Base-by-base conservation (phyloP, 2,888 invertebrate species). In the Tolmerus cingulatus region DNA sequence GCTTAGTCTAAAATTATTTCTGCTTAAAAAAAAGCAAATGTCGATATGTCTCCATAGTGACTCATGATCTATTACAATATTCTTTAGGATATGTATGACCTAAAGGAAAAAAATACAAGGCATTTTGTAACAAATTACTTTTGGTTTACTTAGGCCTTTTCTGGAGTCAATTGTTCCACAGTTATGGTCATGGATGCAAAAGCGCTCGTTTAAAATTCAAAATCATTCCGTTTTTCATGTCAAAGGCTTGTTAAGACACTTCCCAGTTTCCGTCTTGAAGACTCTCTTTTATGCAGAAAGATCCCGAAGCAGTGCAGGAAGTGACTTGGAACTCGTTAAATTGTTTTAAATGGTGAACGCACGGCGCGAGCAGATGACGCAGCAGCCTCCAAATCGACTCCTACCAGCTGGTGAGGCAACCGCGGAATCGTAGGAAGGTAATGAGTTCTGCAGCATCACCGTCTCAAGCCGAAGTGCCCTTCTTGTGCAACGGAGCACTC, bases 391-490 rank as follows among this genome's bases (percentile, higher is more conserved):
- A 1, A 66, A 23, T 12, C 9, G 37, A 66, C 57, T 55, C 57
- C 57, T 82, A 82, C 57, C 82, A 82, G 66, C 14, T 57, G 82
- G 46, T 85, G 27, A 37, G 27, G 74, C 27, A 74, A 30, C 30
- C 43, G 16, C 40, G 8, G 40, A 43, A 5, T 9, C 74, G 74
- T 85, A 74, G 85, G 85, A 74, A 74, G 66, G 74, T 85, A 74
- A 85, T 43, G 74, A 74, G 74, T 46, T 40, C 27, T 30, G 74
- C 74, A 14, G 34, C 85, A 74, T 85, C 74, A 55, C 30, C 85
- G 19, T 74, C 57, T 37, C 23, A 46, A 7, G 27, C 85, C 19
- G 74, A 30, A 30, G 3, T 74, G 7, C 34, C 34, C 9, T 74
- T 7, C 8, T 85, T 85, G 46, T 74, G 85, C 27, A 85, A 74